These are phyloP conservation scores for Linnaemya vulpina DNA, from an alignment of 2,888 invertebrate species.

Conservation along the genomic window DNA sequence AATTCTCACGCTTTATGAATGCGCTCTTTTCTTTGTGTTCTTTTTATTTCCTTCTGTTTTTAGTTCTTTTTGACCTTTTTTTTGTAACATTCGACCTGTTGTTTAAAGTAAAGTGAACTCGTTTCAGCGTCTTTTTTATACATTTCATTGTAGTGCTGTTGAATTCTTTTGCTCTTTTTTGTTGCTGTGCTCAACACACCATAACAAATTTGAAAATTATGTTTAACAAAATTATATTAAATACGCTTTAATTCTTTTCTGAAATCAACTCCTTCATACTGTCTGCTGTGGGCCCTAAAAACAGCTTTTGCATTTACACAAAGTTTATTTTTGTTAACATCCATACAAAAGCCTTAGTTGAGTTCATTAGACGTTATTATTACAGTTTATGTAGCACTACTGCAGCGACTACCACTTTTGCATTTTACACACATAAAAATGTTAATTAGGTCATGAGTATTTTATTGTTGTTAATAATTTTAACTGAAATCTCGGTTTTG, in stretches of 20 bases:
- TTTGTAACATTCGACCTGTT: constrained; percentile 52
- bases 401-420: constrained; percentile 31
- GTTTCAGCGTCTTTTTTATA: constrained; percentile 31
- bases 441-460: constrained; percentile 68
- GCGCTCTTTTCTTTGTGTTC: constrained; percentile 26
- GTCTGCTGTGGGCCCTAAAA: constrained; percentile 24
- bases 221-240: constrained; percentile 65
- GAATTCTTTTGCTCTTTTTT: constrained; percentile 20
- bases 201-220: constrained; percentile 69
- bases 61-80: constrained; percentile 51
- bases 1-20: constrained; percentile 70
- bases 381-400: constrained; percentile 49
- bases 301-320: constrained; percentile 16
- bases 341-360: constrained; percentile 24
- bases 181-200: constrained; percentile 43
- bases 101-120: constrained; percentile 56
- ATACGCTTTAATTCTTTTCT: constrained; percentile 60
- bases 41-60: constrained; percentile 47
- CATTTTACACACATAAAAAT: constrained; percentile 52
- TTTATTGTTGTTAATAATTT: constrained; percentile 33
- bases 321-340: not conserved
- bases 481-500: constrained; percentile 21
- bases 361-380: constrained; percentile 69
- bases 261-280: constrained; percentile 52
- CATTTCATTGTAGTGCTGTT: constrained; percentile 5